Evolutionary conservation across 2,113 vertebrate species (phyloP).

Genomic region (Nesoenas mayeri): DNA sequence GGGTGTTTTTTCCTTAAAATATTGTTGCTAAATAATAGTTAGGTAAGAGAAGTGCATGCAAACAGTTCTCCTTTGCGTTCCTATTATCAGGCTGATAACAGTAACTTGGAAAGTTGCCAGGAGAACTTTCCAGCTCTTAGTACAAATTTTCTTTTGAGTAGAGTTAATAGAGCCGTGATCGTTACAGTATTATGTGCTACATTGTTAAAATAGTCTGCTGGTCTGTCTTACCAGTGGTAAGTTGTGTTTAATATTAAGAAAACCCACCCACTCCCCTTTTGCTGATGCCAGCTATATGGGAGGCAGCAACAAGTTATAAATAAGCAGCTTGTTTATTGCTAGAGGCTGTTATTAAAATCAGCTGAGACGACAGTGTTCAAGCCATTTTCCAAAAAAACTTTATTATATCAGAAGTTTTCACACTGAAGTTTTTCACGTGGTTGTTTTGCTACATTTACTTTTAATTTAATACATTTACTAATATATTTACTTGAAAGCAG

Average conservation of each 20-base stretch:
- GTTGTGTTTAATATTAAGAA: not conserved
- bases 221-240: not conserved
- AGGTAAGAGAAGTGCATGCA: rapidly evolving
- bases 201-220: not conserved
- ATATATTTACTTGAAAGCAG: not conserved
- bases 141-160: not conserved
- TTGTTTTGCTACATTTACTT: not conserved
- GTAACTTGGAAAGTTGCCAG: not conserved
- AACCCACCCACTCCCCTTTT: not conserved
- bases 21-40: not conserved
- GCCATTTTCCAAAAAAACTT: not conserved
- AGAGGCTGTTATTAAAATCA: not conserved
- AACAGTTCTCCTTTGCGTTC: not conserved
- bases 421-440: not conserved
- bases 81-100: not conserved
- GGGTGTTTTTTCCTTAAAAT: not conserved
- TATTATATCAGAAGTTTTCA: not conserved
- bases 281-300: not conserved
- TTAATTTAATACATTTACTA: not conserved
- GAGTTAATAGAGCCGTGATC: not conserved
- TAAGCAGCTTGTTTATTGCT: constrained; percentile 3
- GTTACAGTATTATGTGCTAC: not conserved
- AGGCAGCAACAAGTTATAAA: not conserved
- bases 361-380: not conserved
- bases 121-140: not conserved